These are phyloP conservation scores for Oreortyx pictus DNA, from an alignment of 2,797 vertebrate genomes.

Conservation along the genomic window DNA sequence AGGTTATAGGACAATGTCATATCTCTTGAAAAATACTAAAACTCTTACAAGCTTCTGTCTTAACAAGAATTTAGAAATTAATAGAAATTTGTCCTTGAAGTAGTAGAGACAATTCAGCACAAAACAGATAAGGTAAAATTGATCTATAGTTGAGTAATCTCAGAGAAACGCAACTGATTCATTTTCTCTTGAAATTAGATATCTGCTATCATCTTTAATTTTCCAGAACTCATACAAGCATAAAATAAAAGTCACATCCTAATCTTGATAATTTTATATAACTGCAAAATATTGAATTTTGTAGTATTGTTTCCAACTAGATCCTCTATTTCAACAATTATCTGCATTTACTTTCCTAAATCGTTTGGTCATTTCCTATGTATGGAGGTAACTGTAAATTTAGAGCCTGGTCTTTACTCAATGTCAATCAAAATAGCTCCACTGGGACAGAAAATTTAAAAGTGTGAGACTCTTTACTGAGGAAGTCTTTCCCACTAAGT, in stretches of 20 bases:
- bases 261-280: background rate
- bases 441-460: background rate
- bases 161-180: conserved; percentile 19
- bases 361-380: background rate
- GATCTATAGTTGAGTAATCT: conserved; percentile 14
- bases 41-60: background rate
- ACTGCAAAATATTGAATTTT: background rate
- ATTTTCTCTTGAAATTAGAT: conserved; percentile 26
- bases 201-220: conserved; percentile 31
- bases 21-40: background rate
- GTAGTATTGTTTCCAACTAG: background rate
- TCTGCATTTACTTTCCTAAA: background rate
- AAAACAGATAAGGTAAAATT: conserved; percentile 2
- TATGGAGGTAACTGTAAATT: background rate
- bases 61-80: background rate
- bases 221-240: background rate
- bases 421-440: background rate
- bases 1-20: background rate
- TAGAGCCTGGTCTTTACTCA: background rate
- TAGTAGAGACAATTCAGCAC: background rate
- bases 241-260: background rate
- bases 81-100: background rate
- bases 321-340: background rate
- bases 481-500: background rate
- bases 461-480: background rate